Evolutionary conservation across 2,888 invertebrate genomes (phyloP), one percentile per base, ranked within the genome.

Genomic region (Trileptium ribeirensis): DNA sequence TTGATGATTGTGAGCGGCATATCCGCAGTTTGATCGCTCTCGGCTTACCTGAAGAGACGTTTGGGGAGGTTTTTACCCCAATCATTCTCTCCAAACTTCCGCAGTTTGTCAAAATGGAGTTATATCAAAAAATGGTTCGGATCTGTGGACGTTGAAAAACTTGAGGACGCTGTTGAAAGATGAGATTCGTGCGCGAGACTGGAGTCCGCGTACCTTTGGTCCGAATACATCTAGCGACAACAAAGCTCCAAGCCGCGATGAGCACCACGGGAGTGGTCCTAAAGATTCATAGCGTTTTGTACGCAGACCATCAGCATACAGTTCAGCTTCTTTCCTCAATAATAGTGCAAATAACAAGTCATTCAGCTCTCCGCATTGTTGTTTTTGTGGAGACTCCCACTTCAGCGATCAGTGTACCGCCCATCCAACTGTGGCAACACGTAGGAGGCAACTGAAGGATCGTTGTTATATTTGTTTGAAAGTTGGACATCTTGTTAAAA

Each of bases 1-100:
- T 19, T n/a, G 70, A 70, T n/a, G 70, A 70, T 8, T 70, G 70
- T 70, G 70, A 70, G 70, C 31, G 36, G 15, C 70, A 70, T n/a
- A 36, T 70, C 33, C 31, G 70, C 15, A 70, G 70, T n/a, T 31
- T 70, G 19, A 70, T 33, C 51, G 51, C 51, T 24, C 51, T 51
- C 24, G 51, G 51, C 51, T 24, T 51, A 24, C 51, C 51, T 24
- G 70, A 70, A 31, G 8, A 29, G 8, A 70, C 70, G 33, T 70
- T 70, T 31, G 70, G 70, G 36, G 8, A 70, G 70, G 70, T 70
- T 8, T 70, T 70, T 70, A 70, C 70, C 33, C 70, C 70, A 70
- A 70, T 70, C 15, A 70, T 70, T 19, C n/a, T 70, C 3, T 70
- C 70, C 8, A 70, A 70, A 31, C 70, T 70, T 15, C 70, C 70